Conservation (phyloP, 2,113 vertebrate genomes). For the Cryptotis parvus region DNA sequence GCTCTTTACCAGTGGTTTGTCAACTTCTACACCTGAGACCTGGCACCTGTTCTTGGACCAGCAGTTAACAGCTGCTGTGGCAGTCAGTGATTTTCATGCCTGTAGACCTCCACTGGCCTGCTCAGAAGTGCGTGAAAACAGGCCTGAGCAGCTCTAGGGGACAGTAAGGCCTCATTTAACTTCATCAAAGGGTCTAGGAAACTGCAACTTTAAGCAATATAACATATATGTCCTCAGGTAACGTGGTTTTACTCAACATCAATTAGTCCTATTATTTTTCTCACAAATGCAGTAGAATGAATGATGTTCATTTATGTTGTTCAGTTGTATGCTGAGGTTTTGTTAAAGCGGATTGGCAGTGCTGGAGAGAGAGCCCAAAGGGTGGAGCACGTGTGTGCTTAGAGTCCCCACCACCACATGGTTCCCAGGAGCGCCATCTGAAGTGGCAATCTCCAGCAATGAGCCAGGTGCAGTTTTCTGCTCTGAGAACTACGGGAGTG, state of each 20-base stretch:
- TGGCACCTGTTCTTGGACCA: too few relatives aligned
- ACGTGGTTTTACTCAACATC: neutral
- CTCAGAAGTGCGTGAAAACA: too few relatives aligned
- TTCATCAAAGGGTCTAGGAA: neutral
- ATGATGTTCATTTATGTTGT: neutral
- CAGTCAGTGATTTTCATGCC: too few relatives aligned
- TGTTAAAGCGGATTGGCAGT: neutral
- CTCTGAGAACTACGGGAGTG: too few relatives aligned
- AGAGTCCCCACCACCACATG: too few relatives aligned
- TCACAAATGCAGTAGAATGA: neutral
- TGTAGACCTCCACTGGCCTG: too few relatives aligned
- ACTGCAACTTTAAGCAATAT: neutral
- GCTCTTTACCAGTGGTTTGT: neutral
- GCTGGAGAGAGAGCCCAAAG: too few relatives aligned
- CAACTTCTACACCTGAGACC: neutral
- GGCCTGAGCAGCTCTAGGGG: neutral
- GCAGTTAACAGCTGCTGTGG: too few relatives aligned
- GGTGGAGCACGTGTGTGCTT: too few relatives aligned
- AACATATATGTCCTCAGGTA: neutral
- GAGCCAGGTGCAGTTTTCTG: too few relatives aligned
- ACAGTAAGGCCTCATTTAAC: neutral
- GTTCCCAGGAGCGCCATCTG: too few relatives aligned
- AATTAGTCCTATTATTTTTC: neutral
- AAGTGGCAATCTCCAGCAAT: too few relatives aligned
- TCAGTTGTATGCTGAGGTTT: neutral